Percentiles rank a stretch among this genome's conserved stretches.
These are phyloP conservation scores for Anniella stebbinsi DNA, from an alignment of 2,797 vertebrate species.

Conservation along the genomic window DNA sequence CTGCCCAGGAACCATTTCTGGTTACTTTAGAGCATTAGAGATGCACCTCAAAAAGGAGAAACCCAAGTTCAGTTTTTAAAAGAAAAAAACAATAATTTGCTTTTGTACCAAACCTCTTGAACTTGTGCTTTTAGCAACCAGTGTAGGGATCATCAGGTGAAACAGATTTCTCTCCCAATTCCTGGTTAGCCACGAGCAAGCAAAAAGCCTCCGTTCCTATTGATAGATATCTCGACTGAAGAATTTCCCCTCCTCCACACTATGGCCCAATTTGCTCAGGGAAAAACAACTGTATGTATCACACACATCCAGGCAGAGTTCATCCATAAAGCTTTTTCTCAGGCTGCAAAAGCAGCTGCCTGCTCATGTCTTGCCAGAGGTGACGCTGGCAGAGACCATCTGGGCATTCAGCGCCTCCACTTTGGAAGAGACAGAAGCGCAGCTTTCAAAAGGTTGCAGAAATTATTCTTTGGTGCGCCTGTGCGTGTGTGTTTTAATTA, in stretches of 20 bases:
- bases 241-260: neutral
- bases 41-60: constrained; percentile 67
- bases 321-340: constrained; percentile 70
- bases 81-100: constrained; percentile 49
- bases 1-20: constrained; percentile 59
- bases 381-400: constrained; percentile 71
- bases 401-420: constrained; percentile 68
- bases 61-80: constrained; percentile 56
- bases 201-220: constrained; percentile 55
- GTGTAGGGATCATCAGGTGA: constrained; percentile 55
- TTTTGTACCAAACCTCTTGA: constrained; percentile 55
- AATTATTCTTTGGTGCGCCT: constrained; percentile 43
- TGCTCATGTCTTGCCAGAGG: constrained; percentile 73
- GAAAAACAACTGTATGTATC: constrained; percentile 71
- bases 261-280: constrained; percentile 58
- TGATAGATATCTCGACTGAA: constrained; percentile 51
- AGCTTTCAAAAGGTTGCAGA: constrained; percentile 27
- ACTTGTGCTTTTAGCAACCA: constrained; percentile 48
- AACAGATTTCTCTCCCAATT: constrained; percentile 45
- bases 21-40: constrained; percentile 50
- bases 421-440: constrained; percentile 46
- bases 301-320: constrained; percentile 69
- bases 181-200: constrained; percentile 20
- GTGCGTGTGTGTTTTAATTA: constrained; percentile 44
- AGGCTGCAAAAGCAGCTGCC: constrained; percentile 76